These are phyloP conservation scores for Gortyna flavago DNA, from an alignment of 2,888 invertebrate genomes.

Conservation along the genomic window DNA sequence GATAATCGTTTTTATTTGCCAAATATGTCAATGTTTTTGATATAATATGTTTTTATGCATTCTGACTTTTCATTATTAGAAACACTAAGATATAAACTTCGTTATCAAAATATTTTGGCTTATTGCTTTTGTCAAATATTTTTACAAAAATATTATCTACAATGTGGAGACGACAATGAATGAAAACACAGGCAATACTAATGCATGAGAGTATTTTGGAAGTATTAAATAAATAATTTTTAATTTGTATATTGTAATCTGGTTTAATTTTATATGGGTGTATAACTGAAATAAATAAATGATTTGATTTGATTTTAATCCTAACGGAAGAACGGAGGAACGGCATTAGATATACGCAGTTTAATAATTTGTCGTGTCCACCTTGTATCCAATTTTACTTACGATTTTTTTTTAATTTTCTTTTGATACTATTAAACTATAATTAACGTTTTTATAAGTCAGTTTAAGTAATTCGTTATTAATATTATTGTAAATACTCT, in stretches of 20 bases:
- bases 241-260: too few relatives aligned
- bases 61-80: not conserved
- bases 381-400: not conserved
- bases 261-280: too few relatives aligned
- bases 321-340: too few relatives aligned
- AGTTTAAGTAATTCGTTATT: conserved; percentile 36
- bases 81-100: too few relatives aligned
- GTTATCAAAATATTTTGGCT: not conserved
- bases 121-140: not conserved
- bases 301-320: too few relatives aligned
- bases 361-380: not conserved
- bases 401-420: not conserved
- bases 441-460: conserved; percentile 38
- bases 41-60: not conserved
- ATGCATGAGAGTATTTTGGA: too few relatives aligned
- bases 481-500: conserved; percentile 65
- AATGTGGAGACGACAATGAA: not conserved
- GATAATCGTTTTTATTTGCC: not conserved
- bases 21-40: too few relatives aligned
- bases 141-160: not conserved
- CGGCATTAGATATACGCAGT: not conserved
- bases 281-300: too few relatives aligned
- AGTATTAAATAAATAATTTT: too few relatives aligned
- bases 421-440: conserved; percentile 27
- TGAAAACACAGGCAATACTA: too few relatives aligned